Evolutionary conservation across 2,888 invertebrate genomes (phyloP).

Genomic region (Labia minor): DNA sequence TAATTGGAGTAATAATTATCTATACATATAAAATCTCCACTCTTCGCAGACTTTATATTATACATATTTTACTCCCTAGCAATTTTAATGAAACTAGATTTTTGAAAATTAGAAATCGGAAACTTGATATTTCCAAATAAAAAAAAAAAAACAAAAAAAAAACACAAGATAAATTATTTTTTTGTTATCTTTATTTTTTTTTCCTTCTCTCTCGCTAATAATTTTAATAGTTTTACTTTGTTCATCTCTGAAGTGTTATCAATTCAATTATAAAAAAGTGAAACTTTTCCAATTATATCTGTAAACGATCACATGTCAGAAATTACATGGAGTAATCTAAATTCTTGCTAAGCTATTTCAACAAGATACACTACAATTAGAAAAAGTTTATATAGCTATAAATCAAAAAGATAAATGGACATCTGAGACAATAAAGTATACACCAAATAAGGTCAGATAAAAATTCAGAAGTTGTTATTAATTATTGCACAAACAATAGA

Average conservation of each 20-base stretch:
- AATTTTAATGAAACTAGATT: no score
- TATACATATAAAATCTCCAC: not conserved
- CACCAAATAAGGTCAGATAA: not conserved
- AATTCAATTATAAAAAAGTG: not conserved
- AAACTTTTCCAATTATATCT: conserved; percentile 1
- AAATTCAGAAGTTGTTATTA: not conserved
- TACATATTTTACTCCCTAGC: no score
- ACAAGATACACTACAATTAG: not conserved
- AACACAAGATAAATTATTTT: not conserved
- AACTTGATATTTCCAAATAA: not conserved
- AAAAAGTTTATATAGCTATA: conserved; percentile 3
- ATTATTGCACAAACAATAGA: no score
- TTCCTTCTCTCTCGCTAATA: no score
- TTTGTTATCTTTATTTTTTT: not conserved
- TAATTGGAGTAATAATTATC: not conserved
- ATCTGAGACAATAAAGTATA: not conserved
- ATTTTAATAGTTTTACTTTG: no score
- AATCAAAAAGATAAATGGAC: not conserved
- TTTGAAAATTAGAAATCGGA: no score
- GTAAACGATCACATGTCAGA: not conserved
- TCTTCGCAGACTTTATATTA: not conserved
- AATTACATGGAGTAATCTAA: not conserved
- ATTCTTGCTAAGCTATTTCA: not conserved
- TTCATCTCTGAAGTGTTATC: no score
- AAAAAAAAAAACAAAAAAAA: not conserved